These are phyloP conservation scores for Syngnathus typhle DNA, from an alignment of 2,113 vertebrate species.

Conservation along the genomic window DNA sequence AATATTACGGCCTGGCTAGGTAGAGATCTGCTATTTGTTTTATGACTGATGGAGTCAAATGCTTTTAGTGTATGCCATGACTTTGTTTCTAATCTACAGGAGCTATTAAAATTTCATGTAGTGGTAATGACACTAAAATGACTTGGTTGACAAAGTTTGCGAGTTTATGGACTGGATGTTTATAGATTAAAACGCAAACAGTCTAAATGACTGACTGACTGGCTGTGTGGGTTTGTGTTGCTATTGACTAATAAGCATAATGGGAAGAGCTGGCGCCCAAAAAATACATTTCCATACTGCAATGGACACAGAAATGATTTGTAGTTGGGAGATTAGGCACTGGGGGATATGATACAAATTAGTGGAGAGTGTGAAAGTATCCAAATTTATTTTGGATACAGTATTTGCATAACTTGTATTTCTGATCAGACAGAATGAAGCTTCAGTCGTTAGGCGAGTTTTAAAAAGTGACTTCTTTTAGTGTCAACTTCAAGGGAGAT, in stretches of 20 bases:
- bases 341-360: constrained; percentile 24
- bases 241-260: constrained; percentile 43
- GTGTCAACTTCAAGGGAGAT: constrained; percentile 32
- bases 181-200: constrained; percentile 52
- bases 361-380: background rate
- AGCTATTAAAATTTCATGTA: constrained; percentile 65
- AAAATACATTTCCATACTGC: constrained; percentile 49
- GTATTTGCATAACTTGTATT: background rate
- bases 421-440: constrained; percentile 24
- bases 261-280: constrained; percentile 40
- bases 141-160: constrained; percentile 44
- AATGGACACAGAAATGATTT: constrained; percentile 41
- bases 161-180: constrained; percentile 55
- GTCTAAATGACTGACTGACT: constrained; percentile 37
- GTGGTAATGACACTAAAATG: constrained; percentile 61
- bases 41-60: constrained; percentile 48
- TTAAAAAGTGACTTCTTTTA: constrained; percentile 32
- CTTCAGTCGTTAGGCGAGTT: constrained; percentile 26
- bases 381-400: constrained; percentile 8
- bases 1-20: constrained; percentile 6
- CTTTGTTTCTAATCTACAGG: constrained; percentile 44
- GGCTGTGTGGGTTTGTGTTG: constrained; percentile 38
- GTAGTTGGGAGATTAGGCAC: constrained; percentile 28
- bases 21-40: constrained; percentile 33
- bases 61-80: constrained; percentile 37